phyloP scores from a whole-genome alignment of 2,797 vertebrate genomes.

The Harpagifer antarcticus region DNA sequence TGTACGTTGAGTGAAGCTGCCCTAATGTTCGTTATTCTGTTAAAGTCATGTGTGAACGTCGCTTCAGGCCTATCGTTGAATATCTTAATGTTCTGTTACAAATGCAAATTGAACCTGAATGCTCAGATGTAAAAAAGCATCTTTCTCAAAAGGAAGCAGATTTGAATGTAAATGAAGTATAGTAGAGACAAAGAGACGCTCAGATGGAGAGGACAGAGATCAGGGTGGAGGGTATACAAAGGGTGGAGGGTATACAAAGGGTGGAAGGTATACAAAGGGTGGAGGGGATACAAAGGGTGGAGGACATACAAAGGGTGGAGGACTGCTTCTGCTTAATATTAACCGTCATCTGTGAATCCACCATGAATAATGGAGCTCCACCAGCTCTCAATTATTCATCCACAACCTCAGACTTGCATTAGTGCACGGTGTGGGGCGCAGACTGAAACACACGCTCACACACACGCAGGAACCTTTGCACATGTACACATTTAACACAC shows the following conservation, averaged over 20 bases:
- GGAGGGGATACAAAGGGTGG: constrained; percentile 23
- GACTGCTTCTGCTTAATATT: constrained; percentile 59
- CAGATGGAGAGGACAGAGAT: constrained; percentile 31
- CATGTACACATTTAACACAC: neutral
- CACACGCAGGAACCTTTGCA: too few relatives aligned
- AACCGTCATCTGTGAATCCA: constrained; percentile 66
- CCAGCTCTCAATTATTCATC: constrained; percentile 76
- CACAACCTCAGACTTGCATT: constrained; percentile 72
- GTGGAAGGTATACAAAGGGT: constrained; percentile 20
- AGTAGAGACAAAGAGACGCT: constrained; percentile 12
- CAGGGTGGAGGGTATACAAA: constrained; percentile 25
- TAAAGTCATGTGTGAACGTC: neutral
- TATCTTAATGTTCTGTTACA: neutral
- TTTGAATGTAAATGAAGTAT: constrained; percentile 1
- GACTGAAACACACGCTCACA: neutral
- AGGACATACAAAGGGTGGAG: constrained; percentile 22
- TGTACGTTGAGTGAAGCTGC: neutral
- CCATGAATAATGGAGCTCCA: constrained; percentile 79
- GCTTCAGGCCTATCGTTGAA: neutral
- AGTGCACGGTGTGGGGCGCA: constrained; percentile 51
- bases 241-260: constrained; percentile 28
- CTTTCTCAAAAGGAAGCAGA: neutral
- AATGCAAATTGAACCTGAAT: neutral
- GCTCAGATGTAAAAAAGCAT: constrained; percentile 7
- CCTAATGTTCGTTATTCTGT: neutral